Evolutionary conservation across 2,888 invertebrate species (phyloP).

Genomic region (Tyria jacobaeae): DNA sequence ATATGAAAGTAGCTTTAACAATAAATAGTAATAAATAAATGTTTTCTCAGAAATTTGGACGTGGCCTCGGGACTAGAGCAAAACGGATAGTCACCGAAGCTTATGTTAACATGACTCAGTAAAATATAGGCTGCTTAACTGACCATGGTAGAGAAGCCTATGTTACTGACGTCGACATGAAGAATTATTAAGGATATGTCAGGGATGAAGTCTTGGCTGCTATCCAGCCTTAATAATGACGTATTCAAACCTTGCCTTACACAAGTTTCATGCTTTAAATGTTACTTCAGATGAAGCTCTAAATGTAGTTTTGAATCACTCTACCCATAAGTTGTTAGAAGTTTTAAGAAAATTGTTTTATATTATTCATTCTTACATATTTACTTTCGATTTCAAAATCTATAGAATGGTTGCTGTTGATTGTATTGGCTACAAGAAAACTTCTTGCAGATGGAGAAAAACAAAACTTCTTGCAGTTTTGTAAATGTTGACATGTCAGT

Average conservation of each 20-base stretch:
- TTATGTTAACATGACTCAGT: slow-evolving; percentile 2
- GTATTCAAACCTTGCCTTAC: slow-evolving; percentile 58
- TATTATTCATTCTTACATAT: slow-evolving; percentile 36
- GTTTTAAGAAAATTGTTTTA: slow-evolving; percentile 46
- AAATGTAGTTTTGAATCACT: slow-evolving; percentile 31
- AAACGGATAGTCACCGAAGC: background rate
- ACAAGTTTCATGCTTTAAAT: slow-evolving; percentile 51
- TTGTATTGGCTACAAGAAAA: too few species aligned
- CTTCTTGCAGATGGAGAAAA: too few species aligned
- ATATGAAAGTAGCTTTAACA: too few species aligned
- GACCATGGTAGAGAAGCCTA: slow-evolving; percentile 3
- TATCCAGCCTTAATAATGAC: slow-evolving; percentile 60
- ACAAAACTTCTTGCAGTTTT: too few species aligned
- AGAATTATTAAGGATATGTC: slow-evolving; percentile 36
- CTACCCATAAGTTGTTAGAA: slow-evolving; percentile 34
- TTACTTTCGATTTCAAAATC: too few species aligned
- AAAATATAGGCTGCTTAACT: slow-evolving; percentile 1
- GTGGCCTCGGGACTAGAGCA: background rate
- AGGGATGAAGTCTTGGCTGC: slow-evolving; percentile 50
- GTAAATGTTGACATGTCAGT: too few species aligned
- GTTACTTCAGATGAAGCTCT: slow-evolving; percentile 9
- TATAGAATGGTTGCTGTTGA: too few species aligned
- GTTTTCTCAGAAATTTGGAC: too few species aligned
- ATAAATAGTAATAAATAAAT: too few species aligned
- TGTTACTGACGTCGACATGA: background rate